Base-by-base conservation (phyloP, 2,797 vertebrate genomes). In the Spea hammondii region DNA sequence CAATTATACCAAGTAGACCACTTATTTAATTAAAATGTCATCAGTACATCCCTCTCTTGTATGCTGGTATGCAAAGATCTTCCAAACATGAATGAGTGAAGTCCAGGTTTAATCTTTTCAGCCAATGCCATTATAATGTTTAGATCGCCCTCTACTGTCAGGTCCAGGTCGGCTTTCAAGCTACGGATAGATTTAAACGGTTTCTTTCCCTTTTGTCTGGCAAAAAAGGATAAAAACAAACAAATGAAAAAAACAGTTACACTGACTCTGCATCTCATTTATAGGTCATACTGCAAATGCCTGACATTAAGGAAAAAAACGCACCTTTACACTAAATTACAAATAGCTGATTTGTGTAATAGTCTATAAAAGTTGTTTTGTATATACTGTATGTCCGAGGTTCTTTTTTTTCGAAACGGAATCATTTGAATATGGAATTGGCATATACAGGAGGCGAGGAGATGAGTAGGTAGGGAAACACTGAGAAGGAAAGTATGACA, bases 81-180 rank as follows among this genome's bases (percentile, higher is more conserved):
- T 82, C 96, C 96, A 65, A 99, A 99, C 83, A 99, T 95, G 55
- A 98, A 99, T 0, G 94, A 97, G 86, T 98, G 96, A 11, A 99
- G 93, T 65, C 98, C 97, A 0, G 95, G 94, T 81, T 96, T 95
- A 82, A 98, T 93, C 91, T 99, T 99, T 90, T 99, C 97, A 2
- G 98, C 96, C 72, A 99, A 89, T 79, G 97, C 96, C 97, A 99
- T 97, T 77, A 98, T 88, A 84, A 99, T 97, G 91, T 92, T 96
- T 80, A 99, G 94, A 89, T 99, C 96, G 79, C 98, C 97, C 85
- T 99, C 97, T 89, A 93, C 92, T 73, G 84, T 93, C 89, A 99
- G 92, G 69, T 97, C 94, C 85, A 99, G 93, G 88, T 99, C 97
- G 4, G 92, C 86, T 91, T 99, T 99, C 83, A 99, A 87, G 82